These are phyloP conservation scores for Oplegnathus fasciatus DNA, from an alignment of 2,113 vertebrate genomes.

Conservation along the genomic window DNA sequence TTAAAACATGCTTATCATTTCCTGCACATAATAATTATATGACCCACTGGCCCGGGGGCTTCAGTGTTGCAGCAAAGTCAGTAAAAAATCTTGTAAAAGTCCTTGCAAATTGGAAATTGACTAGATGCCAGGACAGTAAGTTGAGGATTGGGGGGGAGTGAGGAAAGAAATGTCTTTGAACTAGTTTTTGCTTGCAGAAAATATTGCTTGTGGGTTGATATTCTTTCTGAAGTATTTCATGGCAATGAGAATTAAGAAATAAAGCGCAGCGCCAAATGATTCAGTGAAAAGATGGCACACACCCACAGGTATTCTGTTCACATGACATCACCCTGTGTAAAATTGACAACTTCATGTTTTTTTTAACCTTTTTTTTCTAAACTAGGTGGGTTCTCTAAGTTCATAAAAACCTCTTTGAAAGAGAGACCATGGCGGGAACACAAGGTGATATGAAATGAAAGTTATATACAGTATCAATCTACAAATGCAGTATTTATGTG, in stretches of 20 bases:
- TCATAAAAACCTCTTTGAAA: neutral
- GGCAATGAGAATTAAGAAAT: slow-evolving; percentile 73
- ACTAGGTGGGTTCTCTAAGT: slow-evolving; percentile 3
- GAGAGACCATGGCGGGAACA: too few relatives aligned
- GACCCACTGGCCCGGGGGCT: slow-evolving; percentile 65
- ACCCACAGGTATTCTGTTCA: slow-evolving; percentile 78
- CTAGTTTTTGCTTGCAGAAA: slow-evolving; percentile 83
- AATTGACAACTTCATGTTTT: slow-evolving; percentile 61
- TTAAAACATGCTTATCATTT: slow-evolving; percentile 79
- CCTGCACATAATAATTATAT: slow-evolving; percentile 78
- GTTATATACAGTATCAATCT: neutral
- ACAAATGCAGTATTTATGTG: neutral
- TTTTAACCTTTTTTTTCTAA: slow-evolving; percentile 8
- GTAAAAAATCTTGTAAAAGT: slow-evolving; percentile 74
- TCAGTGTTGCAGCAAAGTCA: slow-evolving; percentile 68
- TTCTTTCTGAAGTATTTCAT: slow-evolving; percentile 79
- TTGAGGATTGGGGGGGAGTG: slow-evolving; percentile 55
- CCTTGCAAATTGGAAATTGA: slow-evolving; percentile 79
- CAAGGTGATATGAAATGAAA: neutral
- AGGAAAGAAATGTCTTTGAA: slow-evolving; percentile 78
- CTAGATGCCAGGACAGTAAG: slow-evolving; percentile 80
- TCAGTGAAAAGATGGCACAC: slow-evolving; percentile 69
- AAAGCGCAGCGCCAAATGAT: slow-evolving; percentile 67
- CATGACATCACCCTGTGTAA: slow-evolving; percentile 73
- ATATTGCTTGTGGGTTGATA: slow-evolving; percentile 77